Base-by-base conservation (phyloP, 2,888 invertebrate species). In the Hyles lineata region DNA sequence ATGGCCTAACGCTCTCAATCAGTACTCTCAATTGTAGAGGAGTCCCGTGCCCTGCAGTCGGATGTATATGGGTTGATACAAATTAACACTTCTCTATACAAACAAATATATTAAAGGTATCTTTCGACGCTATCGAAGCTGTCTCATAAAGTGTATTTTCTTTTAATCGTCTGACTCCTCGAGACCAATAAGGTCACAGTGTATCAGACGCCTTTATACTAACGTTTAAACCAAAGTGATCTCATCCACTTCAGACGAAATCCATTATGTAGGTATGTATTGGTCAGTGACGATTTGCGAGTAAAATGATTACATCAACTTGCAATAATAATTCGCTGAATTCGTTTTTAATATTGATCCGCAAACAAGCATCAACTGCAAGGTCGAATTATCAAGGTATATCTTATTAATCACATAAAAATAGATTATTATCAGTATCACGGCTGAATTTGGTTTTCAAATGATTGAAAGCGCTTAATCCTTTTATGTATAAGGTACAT, bases 231-330 rank as follows among this genome's bases (percentile, higher is more conserved):
- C 52, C 69, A 69, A 63, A 23, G 62, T 75, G 75, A 72, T 70
- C 72, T 75, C 73, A 72, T 70, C 60, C 70, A 67, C 58, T 72
- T 72, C 72, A 52, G n/a, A 67, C 29, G 62, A 73, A 73, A 52
- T 62, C 60, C 70, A 60, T 63, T 75, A 70, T 60, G 73, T 72
- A 52, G 50, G 58, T 70, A 67, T 67, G 58, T 70, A 67, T 67
- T 67, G 29, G 43, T 70, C 29, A 55, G 69, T 23, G 72, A 69
- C 69, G 59, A 61, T 59, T 69, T 67, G 67, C 35, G 23, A 67
- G 67, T 72, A 69, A 61, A n/a, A 23, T 67, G 23, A 67, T 67
- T 67, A 67, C 67, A 67, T 67, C 67, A 67, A 67, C 67, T 67
- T 67, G 50, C 67, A 67, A 67, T 67, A 67, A 67, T 67, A 67